Conservation (phyloP, 2,797 vertebrate genomes). For the Gadopsis bispinosus region DNA sequence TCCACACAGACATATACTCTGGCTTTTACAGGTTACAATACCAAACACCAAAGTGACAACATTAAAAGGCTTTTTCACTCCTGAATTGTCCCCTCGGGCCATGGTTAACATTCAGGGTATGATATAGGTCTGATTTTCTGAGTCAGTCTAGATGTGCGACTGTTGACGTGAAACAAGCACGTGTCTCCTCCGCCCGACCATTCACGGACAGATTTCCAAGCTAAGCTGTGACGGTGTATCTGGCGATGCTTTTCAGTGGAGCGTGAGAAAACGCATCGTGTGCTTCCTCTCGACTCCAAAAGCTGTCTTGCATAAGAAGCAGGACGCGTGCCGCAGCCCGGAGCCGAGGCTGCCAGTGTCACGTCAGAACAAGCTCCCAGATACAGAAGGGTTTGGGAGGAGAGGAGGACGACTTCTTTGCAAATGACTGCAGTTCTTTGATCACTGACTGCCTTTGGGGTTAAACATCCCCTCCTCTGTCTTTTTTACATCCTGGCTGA, state of each 20-base stretch:
- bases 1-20: too few relatives aligned
- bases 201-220: neutral
- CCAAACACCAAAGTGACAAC: neutral
- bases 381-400: conserved; percentile 25
- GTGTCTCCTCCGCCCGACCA: neutral
- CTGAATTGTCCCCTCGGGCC: neutral
- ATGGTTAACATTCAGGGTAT: neutral
- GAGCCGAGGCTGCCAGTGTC: conserved; percentile 19
- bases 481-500: neutral
- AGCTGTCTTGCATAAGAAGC: conserved; percentile 8
- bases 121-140: neutral
- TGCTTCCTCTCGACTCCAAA: conserved; percentile 2
- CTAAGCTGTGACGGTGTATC: conserved; percentile 1
- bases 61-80: neutral
- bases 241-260: neutral
- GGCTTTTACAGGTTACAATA: neutral
- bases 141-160: neutral
- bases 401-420: conserved; percentile 17
- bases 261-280: conserved; percentile 1
- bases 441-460: conserved; percentile 21
- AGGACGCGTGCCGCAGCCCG: conserved; percentile 13
- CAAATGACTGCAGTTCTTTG: conserved; percentile 29
- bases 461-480: conserved; percentile 17
- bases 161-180: neutral
- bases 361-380: conserved; percentile 32